These are phyloP conservation scores for Mobula hypostoma DNA, from an alignment of 2,113 vertebrate genomes.

Conservation along the genomic window DNA sequence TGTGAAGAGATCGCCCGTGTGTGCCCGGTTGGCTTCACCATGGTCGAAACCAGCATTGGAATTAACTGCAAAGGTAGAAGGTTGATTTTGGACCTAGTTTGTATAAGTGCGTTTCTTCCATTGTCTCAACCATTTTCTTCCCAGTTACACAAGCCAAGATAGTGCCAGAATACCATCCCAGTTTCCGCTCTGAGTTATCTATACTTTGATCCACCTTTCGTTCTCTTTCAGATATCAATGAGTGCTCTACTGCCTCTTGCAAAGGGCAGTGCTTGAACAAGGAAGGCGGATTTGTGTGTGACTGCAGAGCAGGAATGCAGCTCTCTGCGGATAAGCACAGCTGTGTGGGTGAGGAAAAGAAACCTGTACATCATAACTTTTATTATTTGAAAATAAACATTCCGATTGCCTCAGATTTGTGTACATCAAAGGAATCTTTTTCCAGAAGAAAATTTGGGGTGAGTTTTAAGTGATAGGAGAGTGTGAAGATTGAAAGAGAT, in stretches of 20 bases:
- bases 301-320: conserved; percentile 58
- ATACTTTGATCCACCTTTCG: not conserved
- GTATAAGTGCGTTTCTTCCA: not conserved
- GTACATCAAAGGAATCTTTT: not conserved
- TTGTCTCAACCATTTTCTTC: not conserved
- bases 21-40: conserved; percentile 64
- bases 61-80: conserved; percentile 60
- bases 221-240: conserved; percentile 53
- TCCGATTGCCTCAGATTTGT: not conserved
- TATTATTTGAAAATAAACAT: not conserved
- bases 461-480: not conserved
- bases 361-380: not conserved
- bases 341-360: conserved; percentile 54
- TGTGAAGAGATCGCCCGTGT: conserved; percentile 66
- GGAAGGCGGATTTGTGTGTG: conserved; percentile 62
- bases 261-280: conserved; percentile 62
- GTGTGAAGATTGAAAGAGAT: not conserved
- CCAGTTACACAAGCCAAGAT: not conserved
- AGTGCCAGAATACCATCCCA: not conserved
- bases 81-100: not conserved
- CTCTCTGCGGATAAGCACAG: conserved; percentile 57
- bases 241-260: conserved; percentile 57
- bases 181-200: not conserved
- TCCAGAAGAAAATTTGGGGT: not conserved
- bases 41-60: conserved; percentile 60